These are phyloP conservation scores for Cyclophora albipunctata DNA, from an alignment of 2,888 invertebrate genomes.

Conservation along the genomic window DNA sequence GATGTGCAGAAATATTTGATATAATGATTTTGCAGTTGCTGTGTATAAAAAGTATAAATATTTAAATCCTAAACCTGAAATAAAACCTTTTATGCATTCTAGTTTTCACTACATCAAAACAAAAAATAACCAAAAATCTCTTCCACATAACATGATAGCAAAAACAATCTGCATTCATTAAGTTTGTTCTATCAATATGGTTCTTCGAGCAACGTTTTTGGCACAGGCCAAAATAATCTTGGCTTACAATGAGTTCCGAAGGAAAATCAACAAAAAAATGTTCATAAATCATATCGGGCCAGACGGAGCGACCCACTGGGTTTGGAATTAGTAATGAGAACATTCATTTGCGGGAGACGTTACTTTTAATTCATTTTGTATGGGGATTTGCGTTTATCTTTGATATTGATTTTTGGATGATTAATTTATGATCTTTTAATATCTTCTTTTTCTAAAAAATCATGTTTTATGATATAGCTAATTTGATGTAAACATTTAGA, in stretches of 20 bases:
- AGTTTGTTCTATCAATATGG: slow-evolving; percentile 61
- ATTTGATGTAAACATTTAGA: no score
- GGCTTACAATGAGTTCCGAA: slow-evolving; percentile 33
- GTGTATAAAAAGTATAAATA: no score
- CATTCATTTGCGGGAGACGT: slow-evolving; percentile 51
- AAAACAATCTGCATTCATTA: slow-evolving; percentile 39
- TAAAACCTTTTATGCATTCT: no score
- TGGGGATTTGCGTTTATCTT: slow-evolving; percentile 23
- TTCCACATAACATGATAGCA: no score
- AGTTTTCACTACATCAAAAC: no score
- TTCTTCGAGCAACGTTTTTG: slow-evolving; percentile 49
- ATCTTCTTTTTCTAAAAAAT: slow-evolving; percentile 8
- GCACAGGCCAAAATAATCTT: slow-evolving; percentile 45
- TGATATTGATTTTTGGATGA: slow-evolving; percentile 14
- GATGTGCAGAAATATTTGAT: no score
- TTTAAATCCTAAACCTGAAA: no score
- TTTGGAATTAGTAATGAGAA: slow-evolving; percentile 57
- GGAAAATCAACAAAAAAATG: slow-evolving; percentile 60
- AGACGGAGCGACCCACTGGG: slow-evolving; percentile 53
- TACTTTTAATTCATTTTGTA: slow-evolving; percentile 38
- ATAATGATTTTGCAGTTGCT: no score
- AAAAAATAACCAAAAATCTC: no score
- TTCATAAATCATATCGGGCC: slow-evolving; percentile 59
- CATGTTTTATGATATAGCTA: background rate
- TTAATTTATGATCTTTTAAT: slow-evolving; percentile 1